Evolutionary conservation across 2,888 invertebrate species (phyloP), one percentile per base, ranked within the genome.

Genomic region (Drosophila suboccidentalis): DNA sequence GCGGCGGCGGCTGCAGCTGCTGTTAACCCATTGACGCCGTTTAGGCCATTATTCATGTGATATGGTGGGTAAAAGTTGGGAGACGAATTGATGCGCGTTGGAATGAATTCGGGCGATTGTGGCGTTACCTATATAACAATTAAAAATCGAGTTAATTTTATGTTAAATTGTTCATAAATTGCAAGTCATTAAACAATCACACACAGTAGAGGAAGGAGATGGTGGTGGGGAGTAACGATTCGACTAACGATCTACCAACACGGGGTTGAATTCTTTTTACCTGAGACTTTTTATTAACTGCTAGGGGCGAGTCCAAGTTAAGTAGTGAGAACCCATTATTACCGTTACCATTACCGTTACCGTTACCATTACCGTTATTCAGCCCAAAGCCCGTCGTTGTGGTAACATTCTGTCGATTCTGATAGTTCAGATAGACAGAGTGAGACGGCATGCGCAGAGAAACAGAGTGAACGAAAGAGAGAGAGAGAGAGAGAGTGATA

Each of bases 61-160:
- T 92, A 93, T 82, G 93, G 91, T 82, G 92, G 82, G 77, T 92
- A 93, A 75, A 92, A 93, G 77, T 91, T 93, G 64, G 92, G 91
- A 69, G 92, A 91, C 75, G 92, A 91, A 78, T 87, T 92, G 77
- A 93, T 84, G 87, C 92, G 91, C 72, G 92, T 92, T 89, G 94
- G 93, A 91, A 94, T 93, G 92, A 94, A 94, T 92, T 94, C 94
- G 65, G 94, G 93, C 76, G 94, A 93, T 86, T 94, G 94, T 65
- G 93, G 92, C 54, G 93, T 92, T 87, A 94, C 94, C 93, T 94
- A 92, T 29, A 22, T 11, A 19, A 43, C 29, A 17, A 34, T 49
- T 34, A 11, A 49, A 17, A 32, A 11, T 13, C 13, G 13, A 34
- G 19, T 34, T 4, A n/a, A n/a, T 26, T 26, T 26, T 0, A 26